Base-by-base conservation (phyloP, 2,113 vertebrate species). In the Phylloscopus whistleri region DNA sequence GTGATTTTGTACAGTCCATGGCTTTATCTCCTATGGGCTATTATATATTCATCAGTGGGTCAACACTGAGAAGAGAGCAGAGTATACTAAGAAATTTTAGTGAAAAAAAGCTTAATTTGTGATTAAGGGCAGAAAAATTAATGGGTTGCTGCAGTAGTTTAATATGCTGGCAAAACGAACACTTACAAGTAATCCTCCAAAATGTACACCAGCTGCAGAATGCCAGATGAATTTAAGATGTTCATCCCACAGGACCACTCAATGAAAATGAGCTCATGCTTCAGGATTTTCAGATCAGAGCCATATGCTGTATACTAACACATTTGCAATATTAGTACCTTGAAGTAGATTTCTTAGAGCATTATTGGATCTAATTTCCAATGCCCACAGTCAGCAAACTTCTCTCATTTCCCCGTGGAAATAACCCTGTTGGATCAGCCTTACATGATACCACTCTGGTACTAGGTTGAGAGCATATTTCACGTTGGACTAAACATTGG, bases 181-280 rank as follows among this genome's bases (percentile, higher is more conserved):
- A 35, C 30, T 93, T 93, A 81, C 43, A 75, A 90, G 82, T 78
- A 90, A 80, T 95, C 48, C 39, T 91, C 33, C 20, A 73, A 93
- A 86, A 85, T 19, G 46, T 67, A 86, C 35, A 83, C 63, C 88
- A 94, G 83, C 63, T 96, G 87, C 85, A 94, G 76, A 92, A 84
- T 41, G 90, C 69, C 85, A 92, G 90, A 95, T 84, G 90, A 95
- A 93, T 90, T 96, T 84, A 86, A 86, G 88, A 95, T 70, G 72
- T 53, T 62, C 84, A 16, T 90, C 93, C 85, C 73, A 7, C 22
- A 70, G 85, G 92, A 81, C 43, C 76, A 88, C 68, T 93, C 87
- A 77, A 56, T 60, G 58, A 80, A 96, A 93, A 95, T 63, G 68
- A 90, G 35, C 59, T 93, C 82, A 83, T 41, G 75, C 79, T 63